Conservation (phyloP, 2,888 invertebrate species). For the Cheilosia scutellata region DNA sequence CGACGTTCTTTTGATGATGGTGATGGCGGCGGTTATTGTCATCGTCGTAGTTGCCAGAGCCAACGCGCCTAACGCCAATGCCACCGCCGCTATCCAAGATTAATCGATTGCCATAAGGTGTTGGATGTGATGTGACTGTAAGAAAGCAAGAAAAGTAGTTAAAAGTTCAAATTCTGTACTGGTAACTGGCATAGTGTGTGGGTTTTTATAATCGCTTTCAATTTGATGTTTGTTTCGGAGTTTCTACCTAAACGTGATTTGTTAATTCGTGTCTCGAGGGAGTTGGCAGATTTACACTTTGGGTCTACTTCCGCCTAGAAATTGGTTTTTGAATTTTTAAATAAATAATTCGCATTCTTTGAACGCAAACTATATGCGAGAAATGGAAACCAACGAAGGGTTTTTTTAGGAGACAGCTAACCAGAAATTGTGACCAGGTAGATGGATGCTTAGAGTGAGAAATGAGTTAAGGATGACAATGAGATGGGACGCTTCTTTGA, state of each 20-base stretch:
- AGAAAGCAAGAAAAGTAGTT: constrained; percentile 64
- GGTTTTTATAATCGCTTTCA: constrained; percentile 53
- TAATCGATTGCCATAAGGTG: constrained; percentile 66
- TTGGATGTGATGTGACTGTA: constrained; percentile 69
- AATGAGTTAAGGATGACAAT: no score
- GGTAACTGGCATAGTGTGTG: constrained; percentile 5
- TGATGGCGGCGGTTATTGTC: constrained; percentile 44
- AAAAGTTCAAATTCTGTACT: constrained; percentile 52
- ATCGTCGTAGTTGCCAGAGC: constrained; percentile 35
- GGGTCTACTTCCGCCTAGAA: constrained; percentile 21
- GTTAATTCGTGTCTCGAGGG: constrained; percentile 24
- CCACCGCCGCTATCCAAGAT: constrained; percentile 42
- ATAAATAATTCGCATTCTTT: background rate
- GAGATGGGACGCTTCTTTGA: no score
- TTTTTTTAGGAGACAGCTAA: no score
- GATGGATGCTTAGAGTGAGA: no score
- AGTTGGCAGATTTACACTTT: background rate
- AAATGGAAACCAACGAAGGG: no score
- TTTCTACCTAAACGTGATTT: constrained; percentile 37
- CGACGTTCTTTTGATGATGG: constrained; percentile 60
- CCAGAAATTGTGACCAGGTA: no score
- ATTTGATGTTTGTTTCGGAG: constrained; percentile 45
- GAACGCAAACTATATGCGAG: no score
- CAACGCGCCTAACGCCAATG: constrained; percentile 5
- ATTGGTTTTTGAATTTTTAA: constrained; percentile 44